Percentiles rank a stretch among this genome's conserved stretches.
These are phyloP conservation scores for Adelognathus sp. DNA, from an alignment of 2,888 invertebrate species.

Conservation along the genomic window DNA sequence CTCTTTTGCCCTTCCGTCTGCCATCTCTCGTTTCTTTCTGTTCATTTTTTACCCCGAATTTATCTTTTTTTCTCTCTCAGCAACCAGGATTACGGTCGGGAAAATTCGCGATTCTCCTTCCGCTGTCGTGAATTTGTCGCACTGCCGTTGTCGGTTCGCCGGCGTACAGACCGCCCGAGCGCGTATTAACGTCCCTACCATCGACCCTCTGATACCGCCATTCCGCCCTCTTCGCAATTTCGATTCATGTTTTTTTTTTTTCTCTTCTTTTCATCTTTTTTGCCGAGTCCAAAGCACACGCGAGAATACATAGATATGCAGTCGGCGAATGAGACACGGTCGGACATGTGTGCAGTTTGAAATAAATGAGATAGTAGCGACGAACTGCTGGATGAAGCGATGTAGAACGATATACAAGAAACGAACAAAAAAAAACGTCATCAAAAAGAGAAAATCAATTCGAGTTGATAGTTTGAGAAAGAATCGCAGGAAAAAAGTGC, in stretches of 20 bases:
- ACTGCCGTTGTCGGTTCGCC: slow-evolving; percentile 54
- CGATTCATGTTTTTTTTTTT: slow-evolving; percentile 5
- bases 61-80: not conserved
- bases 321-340: not conserved
- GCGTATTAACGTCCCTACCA: not conserved
- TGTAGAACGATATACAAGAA: too few species aligned
- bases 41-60: not conserved
- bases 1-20: slow-evolving; percentile 18
- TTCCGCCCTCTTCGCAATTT: slow-evolving; percentile 37
- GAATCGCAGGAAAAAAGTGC: not conserved
- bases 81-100: slow-evolving; percentile 51
- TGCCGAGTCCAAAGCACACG: not conserved
- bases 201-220: slow-evolving; percentile 16
- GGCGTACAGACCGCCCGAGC: not conserved
- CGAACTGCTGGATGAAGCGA: too few species aligned
- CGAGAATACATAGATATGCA: not conserved
- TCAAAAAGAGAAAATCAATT: not conserved
- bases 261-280: not conserved
- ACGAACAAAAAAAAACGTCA: too few species aligned
- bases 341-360: not conserved
- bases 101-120: slow-evolving; percentile 56
- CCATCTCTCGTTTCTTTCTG: slow-evolving; percentile 12
- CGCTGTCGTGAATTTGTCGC: slow-evolving; percentile 56
- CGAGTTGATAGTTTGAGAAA: not conserved
- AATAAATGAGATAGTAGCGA: not conserved